These are phyloP conservation scores for Henricia sp. DNA, from an alignment of 53 echinoderm and acorn worm species.

Conservation along the genomic window DNA sequence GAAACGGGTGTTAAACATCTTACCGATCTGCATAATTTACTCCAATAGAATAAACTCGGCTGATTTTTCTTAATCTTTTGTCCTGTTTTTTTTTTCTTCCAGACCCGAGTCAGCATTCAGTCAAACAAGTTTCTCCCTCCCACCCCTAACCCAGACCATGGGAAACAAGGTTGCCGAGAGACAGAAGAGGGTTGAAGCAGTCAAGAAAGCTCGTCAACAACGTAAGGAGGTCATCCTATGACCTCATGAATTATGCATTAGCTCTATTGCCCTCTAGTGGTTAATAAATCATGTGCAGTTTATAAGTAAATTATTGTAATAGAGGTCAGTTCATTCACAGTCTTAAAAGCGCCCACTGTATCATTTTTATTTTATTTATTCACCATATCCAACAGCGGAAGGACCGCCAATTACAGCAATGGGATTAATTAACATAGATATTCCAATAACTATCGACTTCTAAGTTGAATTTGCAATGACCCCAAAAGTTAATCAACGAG, in stretches of 20 bases:
- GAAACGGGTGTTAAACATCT: too few species aligned
- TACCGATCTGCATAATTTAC: too few species aligned
- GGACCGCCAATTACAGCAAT: too few species aligned
- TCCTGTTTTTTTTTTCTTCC: slow-evolving; percentile 3
- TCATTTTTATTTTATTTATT: too few species aligned
- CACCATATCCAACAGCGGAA: too few species aligned
- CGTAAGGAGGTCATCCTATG: slow-evolving; percentile 85
- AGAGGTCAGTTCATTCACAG: slow-evolving; percentile 25
- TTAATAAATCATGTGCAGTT: slow-evolving; percentile 1
- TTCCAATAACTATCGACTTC: too few species aligned
- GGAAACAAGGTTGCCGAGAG: slow-evolving; percentile 93
- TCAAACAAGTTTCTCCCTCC: slow-evolving; percentile 85
- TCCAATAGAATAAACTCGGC: too few species aligned
- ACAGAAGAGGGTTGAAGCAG: slow-evolving; percentile 92
- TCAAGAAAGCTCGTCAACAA: slow-evolving; percentile 84
- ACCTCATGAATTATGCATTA: slow-evolving; percentile 26
- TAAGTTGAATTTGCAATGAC: too few species aligned
- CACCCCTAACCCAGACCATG: slow-evolving; percentile 93
- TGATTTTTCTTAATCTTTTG: slow-evolving; percentile 5
- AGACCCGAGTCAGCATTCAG: slow-evolving; percentile 93
- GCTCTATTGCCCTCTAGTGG: background rate
- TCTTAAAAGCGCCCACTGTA: too few species aligned
- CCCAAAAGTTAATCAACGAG: too few species aligned
- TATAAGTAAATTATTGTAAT: background rate
- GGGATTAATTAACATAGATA: too few species aligned